Percentiles rank a stretch among this genome's conserved stretches.
phyloP scores from a whole-genome alignment of 2,113 vertebrate species.

The Muntiacus reevesi region DNA sequence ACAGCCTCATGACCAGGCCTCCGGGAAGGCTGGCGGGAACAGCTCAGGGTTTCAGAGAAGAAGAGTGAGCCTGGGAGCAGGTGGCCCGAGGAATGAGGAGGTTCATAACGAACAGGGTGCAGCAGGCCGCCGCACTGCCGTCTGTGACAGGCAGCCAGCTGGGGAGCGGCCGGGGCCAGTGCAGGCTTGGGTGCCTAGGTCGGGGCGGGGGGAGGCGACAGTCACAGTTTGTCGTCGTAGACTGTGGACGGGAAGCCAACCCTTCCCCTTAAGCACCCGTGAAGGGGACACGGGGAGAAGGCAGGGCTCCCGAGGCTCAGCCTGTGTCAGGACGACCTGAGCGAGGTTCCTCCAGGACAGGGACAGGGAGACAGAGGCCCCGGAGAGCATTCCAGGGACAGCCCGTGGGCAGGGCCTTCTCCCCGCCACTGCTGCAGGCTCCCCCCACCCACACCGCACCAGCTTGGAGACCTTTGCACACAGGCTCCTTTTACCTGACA shows the following conservation, averaged over 20 bases:
- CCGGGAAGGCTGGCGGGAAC: not conserved
- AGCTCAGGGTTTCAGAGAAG: not conserved
- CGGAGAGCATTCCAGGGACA: too few relatives aligned
- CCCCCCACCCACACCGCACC: not conserved
- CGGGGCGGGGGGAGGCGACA: not conserved
- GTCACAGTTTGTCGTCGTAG: not conserved
- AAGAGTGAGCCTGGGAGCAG: not conserved
- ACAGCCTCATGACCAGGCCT: not conserved
- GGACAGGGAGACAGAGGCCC: not conserved
- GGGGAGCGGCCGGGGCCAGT: not conserved
- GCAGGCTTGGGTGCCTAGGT: not conserved
- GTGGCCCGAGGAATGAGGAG: not conserved
- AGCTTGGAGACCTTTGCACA: not conserved
- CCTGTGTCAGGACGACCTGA: fast-evolving
- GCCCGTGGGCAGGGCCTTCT: fast-evolving
- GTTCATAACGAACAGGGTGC: not conserved
- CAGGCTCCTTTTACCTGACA: not conserved
- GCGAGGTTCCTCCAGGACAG: fast-evolving
- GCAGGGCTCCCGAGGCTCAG: not conserved
- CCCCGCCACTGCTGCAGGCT: not conserved
- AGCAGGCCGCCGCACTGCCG: not conserved
- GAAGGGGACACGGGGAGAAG: not conserved
- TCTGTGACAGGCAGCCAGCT: not conserved
- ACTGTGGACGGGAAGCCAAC: not conserved
- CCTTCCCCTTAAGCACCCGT: not conserved